phyloP scores from a whole-genome alignment of 2,113 vertebrate species.

The Xyrauchen texanus region DNA sequence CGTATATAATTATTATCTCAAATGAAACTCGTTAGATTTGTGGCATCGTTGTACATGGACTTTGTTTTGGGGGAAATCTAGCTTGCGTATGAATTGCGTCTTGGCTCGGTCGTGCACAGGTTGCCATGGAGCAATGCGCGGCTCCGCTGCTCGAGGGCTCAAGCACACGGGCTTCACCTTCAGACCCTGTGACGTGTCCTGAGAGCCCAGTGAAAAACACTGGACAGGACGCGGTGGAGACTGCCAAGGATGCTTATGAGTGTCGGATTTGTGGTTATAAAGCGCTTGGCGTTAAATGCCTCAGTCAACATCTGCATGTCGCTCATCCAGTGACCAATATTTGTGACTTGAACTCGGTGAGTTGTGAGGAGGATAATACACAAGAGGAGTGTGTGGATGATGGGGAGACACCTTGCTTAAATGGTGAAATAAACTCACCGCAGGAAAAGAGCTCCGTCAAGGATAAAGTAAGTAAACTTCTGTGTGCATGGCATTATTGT shows the following conservation, averaged over 20 bases:
- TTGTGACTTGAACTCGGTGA: neutral
- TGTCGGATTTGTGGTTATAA: slow-evolving; percentile 56
- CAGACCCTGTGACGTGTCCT: neutral
- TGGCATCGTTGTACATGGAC: neutral
- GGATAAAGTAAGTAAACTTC: too few relatives aligned
- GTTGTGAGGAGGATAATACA: neutral
- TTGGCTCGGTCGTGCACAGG: slow-evolving; percentile 28
- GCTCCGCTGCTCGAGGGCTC: slow-evolving; percentile 19
- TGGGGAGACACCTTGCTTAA: neutral
- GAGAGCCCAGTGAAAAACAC: neutral
- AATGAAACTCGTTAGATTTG: neutral
- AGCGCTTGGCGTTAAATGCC: slow-evolving; percentile 39
- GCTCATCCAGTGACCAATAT: slow-evolving; percentile 48
- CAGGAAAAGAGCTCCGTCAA: too few relatives aligned
- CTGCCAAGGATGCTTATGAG: slow-evolving; percentile 40
- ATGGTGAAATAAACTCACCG: neutral
- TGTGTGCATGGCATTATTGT: too few relatives aligned
- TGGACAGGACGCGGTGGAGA: neutral
- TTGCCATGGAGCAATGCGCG: slow-evolving; percentile 49
- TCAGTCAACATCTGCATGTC: slow-evolving; percentile 52
- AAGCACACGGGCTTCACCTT: slow-evolving; percentile 2
- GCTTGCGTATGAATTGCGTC: slow-evolving; percentile 19
- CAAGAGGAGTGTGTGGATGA: neutral
- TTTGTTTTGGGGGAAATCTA: neutral
- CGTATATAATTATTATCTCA: neutral